A percentile compares a stretch with the other conserved stretches of the same genome.
Evolutionary conservation across 2,888 invertebrate species (phyloP).

Genomic region (Trichogramma dendrolimi): DNA sequence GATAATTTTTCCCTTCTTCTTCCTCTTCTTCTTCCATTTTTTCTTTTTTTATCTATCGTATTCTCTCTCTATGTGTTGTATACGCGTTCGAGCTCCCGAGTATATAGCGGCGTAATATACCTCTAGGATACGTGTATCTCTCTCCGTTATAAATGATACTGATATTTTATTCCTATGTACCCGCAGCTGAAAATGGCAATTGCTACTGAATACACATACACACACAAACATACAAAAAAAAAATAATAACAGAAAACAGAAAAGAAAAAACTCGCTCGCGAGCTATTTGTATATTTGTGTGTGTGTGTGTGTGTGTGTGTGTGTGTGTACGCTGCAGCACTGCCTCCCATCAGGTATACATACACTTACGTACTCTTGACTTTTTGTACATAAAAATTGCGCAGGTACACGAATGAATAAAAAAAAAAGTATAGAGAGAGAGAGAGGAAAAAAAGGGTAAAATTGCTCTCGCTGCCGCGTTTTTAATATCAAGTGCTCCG

Average conservation of each 20-base stretch:
- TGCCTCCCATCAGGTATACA: background rate
- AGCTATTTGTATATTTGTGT: background rate
- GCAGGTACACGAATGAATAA: background rate
- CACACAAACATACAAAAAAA: too few species aligned
- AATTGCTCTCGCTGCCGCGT: background rate
- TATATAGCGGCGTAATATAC: too few species aligned
- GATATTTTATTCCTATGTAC: too few species aligned
- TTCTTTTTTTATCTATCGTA: background rate
- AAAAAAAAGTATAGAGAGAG: slow-evolving; percentile 3
- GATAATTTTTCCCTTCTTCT: background rate
- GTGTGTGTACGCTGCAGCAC: background rate
- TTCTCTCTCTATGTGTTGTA: background rate
- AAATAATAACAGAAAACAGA: too few species aligned
- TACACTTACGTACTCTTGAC: background rate
- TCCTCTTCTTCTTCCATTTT: background rate
- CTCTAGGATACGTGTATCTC: too few species aligned
- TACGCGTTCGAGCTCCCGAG: background rate
- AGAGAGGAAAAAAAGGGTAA: slow-evolving; percentile 12
- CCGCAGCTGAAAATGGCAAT: too few species aligned
- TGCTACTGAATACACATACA: too few species aligned
- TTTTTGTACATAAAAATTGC: background rate
- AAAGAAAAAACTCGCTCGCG: background rate
- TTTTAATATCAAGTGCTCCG: too few species aligned
- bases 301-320: background rate
- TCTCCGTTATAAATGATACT: too few species aligned